Evolutionary conservation across 2,888 invertebrate genomes (phyloP).

Genomic region (Chrysomela aeneicollis): DNA sequence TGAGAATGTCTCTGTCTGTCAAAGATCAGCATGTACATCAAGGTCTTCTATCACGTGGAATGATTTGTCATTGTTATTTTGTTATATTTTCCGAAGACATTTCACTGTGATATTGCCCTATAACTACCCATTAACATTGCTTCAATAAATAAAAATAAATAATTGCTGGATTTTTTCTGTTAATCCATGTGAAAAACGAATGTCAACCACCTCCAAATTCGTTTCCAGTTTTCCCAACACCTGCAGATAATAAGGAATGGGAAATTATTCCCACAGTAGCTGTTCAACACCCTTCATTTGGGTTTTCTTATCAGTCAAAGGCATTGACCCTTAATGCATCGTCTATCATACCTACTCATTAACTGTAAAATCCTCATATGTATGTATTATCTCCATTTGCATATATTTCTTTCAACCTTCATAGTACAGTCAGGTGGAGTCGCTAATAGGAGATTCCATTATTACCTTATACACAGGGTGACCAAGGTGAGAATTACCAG

Average conservation of each 20-base stretch:
- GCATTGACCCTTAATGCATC: slow-evolving; percentile 3
- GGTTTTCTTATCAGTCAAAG: neutral
- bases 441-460: slow-evolving; percentile 11
- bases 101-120: no score
- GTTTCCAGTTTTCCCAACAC: neutral
- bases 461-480: slow-evolving; percentile 17
- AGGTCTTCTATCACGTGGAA: no score
- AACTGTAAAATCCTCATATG: slow-evolving; percentile 22
- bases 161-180: no score
- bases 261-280: neutral
- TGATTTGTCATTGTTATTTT: no score
- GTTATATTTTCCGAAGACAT: no score
- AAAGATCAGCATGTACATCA: no score
- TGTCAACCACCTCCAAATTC: no score
- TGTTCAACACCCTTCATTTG: neutral
- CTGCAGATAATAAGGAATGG: neutral
- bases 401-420: slow-evolving; percentile 27
- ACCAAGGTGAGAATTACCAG: no score
- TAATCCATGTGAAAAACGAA: no score
- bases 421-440: slow-evolving; percentile 19
- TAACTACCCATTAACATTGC: no score
- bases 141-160: no score
- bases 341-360: slow-evolving; percentile 20
- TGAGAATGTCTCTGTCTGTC: no score
- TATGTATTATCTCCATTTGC: slow-evolving; percentile 31